phyloP scores from a whole-genome alignment of 2,113 vertebrate genomes.

The Tenrec ecaudatus region DNA sequence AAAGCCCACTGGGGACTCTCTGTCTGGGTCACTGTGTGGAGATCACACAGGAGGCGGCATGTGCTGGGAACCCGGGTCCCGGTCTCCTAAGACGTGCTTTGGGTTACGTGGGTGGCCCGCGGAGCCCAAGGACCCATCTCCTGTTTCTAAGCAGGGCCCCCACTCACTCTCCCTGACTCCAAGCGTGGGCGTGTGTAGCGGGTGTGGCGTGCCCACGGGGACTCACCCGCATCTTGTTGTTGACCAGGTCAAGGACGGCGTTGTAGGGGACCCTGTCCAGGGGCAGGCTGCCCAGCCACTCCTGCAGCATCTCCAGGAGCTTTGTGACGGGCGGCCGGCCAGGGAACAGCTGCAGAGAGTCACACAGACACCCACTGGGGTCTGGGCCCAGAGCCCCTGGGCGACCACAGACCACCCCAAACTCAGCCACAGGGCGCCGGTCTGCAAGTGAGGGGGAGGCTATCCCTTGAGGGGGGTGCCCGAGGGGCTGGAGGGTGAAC shows the following conservation, averaged over 20 bases:
- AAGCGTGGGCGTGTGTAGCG: no score
- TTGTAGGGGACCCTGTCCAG: conserved; percentile 95
- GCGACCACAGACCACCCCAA: not conserved
- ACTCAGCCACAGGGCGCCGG: not conserved
- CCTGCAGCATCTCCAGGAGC: conserved; percentile 94
- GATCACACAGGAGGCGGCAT: no score
- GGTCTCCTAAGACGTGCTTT: no score
- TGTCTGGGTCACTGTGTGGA: no score
- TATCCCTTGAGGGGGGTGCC: not conserved
- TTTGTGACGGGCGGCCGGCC: conserved; percentile 92
- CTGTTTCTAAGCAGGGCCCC: no score
- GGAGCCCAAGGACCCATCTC: no score
- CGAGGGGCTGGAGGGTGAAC: no score
- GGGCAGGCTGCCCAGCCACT: conserved; percentile 96
- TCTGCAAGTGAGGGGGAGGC: not conserved
- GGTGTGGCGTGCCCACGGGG: not conserved
- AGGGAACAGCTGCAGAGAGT: conserved; percentile 92
- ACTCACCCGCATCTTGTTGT: conserved; percentile 97
- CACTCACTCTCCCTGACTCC: no score
- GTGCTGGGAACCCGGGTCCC: no score
- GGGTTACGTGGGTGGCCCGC: no score
- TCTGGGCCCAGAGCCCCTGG: not conserved
- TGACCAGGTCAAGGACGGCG: conserved; percentile 95
- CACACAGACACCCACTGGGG: not conserved
- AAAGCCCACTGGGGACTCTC: no score